A percentile compares a stretch with the other conserved stretches of the same genome.
Conservation (phyloP, 2,888 invertebrate species). For the Scaptomyza parva region DNA sequence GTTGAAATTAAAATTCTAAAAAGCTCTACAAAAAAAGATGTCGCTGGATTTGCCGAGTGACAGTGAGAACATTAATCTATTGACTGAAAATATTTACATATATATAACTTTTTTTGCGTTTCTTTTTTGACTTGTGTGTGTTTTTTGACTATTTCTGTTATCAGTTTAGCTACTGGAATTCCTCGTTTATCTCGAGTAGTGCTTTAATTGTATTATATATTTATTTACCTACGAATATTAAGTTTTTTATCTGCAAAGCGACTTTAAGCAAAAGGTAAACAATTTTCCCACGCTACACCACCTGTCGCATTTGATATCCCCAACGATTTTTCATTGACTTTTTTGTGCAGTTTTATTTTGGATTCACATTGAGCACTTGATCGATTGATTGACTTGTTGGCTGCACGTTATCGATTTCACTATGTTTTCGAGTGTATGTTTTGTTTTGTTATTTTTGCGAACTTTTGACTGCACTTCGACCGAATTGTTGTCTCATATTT, state of each 20-base stretch:
- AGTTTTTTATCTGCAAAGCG: conserved; percentile 9
- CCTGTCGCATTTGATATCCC: conserved; percentile 39
- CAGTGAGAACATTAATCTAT: conserved; percentile 54
- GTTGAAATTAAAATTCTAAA: conserved; percentile 61
- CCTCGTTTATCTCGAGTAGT: conserved; percentile 32
- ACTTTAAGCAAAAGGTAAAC: conserved; percentile 46
- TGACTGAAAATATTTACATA: conserved; percentile 6
- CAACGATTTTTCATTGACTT: conserved; percentile 58
- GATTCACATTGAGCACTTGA: conserved; percentile 40
- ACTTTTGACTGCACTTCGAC: conserved; percentile 50
- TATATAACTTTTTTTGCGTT: background rate
- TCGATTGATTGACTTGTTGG: conserved; percentile 24
- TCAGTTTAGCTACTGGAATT: conserved; percentile 47
- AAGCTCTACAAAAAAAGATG: conserved; percentile 37
- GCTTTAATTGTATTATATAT: conserved; percentile 34
- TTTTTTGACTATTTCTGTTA: conserved; percentile 17
- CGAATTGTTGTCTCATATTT: conserved; percentile 50
- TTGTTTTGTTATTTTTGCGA: conserved; percentile 14
- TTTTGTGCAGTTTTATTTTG: conserved; percentile 46
- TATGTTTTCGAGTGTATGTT: conserved; percentile 10
- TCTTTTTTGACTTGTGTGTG: conserved; percentile 5
- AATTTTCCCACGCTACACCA: conserved; percentile 73
- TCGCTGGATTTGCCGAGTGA: conserved; percentile 50
- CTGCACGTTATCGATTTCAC: conserved; percentile 27
- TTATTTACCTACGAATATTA: conserved; percentile 19